Base-by-base conservation (phyloP, 35 echinoderm and acorn worm species). In the Heliocidaris erythrogramma region DNA sequence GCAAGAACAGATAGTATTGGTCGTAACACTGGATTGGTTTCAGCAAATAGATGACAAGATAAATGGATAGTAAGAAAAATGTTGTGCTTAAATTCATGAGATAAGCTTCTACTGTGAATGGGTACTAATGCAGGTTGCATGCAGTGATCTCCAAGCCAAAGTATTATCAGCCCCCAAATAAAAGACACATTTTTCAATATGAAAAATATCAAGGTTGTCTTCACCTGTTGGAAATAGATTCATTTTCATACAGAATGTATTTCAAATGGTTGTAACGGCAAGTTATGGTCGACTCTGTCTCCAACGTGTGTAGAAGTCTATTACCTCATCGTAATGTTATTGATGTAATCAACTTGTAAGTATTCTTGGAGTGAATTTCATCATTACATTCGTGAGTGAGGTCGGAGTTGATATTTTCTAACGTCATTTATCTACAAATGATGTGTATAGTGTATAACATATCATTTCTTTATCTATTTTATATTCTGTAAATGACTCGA, bases 381-480 rank as follows among this genome's bases (percentile, higher is more conserved):
- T 27, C 65, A 78, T 78, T 78, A 78, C 65, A 78, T 78, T 78
- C 65, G 27, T 18, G 65, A 78, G 65, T n/a, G 65, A 78, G 65
- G 65, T 78, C 27, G 65, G 65, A 78, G 65, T 0, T 5, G 17
- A 27, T 27, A 42, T 78, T 69, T 78, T n/a, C 65, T 78, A n/a
- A n/a, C 65, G 27, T 78, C 65, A 78, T 78, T 78, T 27, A 78
- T 78, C n/a, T 78, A 78, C 65, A 29, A 78, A 78, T 78, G 65
- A 78, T 78, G 65, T 78, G 65, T 78, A 78, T 78, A 78, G 65
- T 78, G 65, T 78, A 78, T 78, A 78, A 78, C 17, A 27, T 78
- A 78, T 78, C 65, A 78, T 78, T 78, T 78, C 27, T 78, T 18
- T 21, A 78, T 78, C 18, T 78, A 78, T 78, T 78, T 78, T 78